Percentiles rank a stretch among this genome's conserved stretches.
These are phyloP conservation scores for Marronus borbonicus DNA, from an alignment of 2,888 invertebrate genomes.

Conservation along the genomic window DNA sequence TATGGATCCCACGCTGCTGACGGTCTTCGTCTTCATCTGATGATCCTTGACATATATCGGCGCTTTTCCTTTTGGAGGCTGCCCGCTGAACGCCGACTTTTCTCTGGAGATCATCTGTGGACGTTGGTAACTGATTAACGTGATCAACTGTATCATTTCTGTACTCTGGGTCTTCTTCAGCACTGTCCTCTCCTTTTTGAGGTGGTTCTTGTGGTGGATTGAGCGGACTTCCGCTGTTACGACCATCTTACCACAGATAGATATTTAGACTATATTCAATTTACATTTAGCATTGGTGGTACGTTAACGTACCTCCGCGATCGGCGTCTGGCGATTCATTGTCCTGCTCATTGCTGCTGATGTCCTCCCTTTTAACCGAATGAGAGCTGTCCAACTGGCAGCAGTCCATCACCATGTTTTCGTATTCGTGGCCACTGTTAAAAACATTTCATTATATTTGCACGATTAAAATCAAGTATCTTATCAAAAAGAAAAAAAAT, in stretches of 20 bases:
- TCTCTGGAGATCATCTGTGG: conserved; percentile 63
- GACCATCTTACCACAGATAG: conserved; percentile 72
- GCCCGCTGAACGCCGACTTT: conserved; percentile 68
- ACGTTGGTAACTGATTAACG: conserved; percentile 72
- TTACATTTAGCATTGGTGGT: conserved; percentile 68
- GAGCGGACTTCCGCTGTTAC: conserved; percentile 73
- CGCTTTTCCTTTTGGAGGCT: conserved; percentile 77
- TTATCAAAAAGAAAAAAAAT: not conserved
- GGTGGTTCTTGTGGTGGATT: conserved; percentile 71
- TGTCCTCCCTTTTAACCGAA: conserved; percentile 88
- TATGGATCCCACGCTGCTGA: conserved; percentile 58
- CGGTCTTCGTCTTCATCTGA: conserved; percentile 72
- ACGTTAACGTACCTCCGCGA: conserved; percentile 75
- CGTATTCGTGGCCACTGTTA: conserved; percentile 87
- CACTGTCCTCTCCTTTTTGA: conserved; percentile 66
- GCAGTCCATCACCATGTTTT: conserved; percentile 93
- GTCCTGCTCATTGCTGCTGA: conserved; percentile 83
- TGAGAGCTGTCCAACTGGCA: conserved; percentile 88
- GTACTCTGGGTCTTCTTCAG: conserved; percentile 70
- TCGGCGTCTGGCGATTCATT: conserved; percentile 92
- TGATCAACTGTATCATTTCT: conserved; percentile 72
- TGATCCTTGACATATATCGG: conserved; percentile 70
- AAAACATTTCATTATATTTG: conserved; percentile 42
- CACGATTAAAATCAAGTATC: not conserved
- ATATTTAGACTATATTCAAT: conserved; percentile 61